Evolutionary conservation across 2,888 invertebrate genomes (phyloP), one percentile per base, ranked within the genome.

Genomic region (Dicyrtoma fusca): DNA sequence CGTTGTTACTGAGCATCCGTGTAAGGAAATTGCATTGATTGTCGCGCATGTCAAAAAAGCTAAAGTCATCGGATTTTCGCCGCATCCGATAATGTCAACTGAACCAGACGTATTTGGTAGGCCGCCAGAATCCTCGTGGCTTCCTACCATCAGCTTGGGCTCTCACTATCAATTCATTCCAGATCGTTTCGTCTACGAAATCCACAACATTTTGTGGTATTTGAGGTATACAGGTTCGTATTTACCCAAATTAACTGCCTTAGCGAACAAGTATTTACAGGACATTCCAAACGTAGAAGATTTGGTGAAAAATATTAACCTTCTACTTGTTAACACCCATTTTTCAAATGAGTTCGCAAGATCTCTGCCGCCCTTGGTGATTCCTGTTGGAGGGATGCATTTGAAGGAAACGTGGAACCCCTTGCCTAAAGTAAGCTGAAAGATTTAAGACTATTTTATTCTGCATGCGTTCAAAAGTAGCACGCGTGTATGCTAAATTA

Each of bases 381-480:
- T 57, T 13, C 57, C 57, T 5, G 25, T 25, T n/a, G 57, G 57
- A 11, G 57, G 57, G 13, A 25, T 57, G 57, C 57, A 57, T 23
- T 21, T 23, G 14, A 57, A 21, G 14, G 57, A 57, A 25, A 25
- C 57, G 3, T 23, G 23, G 23, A 21, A 26, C 3, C 23, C 57
- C 11, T 14, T 57, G n/a, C 21, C 23, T 1, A 21, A 57, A 25
- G 57, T 57, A 5, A 3, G 34, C 34, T 34, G 3, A 34, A 3
- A 34, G 3, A 34, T 34, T 34, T 8, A 34, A 34, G 34, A 34
- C 34, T 34, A n/a, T n/a, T n/a, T 34, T 34, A 34, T 34, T 34
- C 34, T 3, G 3, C 34, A 34, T 34, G 34, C 34, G 3, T 34
- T 34, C 34, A 34, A 34, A 34, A 34, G 8, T 34, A 8, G 8